Base-by-base conservation (phyloP, 2,797 vertebrate species). In the Vultur gryphus region DNA sequence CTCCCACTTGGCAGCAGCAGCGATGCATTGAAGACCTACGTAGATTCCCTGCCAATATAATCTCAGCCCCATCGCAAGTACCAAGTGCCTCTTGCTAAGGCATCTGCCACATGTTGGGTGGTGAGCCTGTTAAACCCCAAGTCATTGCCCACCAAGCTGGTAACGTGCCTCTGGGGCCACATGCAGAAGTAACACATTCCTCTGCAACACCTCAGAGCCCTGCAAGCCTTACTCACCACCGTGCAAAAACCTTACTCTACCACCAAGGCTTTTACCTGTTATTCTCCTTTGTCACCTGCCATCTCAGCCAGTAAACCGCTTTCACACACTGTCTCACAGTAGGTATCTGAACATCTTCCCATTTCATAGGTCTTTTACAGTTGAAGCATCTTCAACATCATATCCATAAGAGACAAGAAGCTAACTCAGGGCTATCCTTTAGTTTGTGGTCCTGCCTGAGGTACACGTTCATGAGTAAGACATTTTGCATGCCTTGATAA, bases 11-110 rank as follows among this genome's bases (percentile, higher is more conserved):
- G 35, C 37, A 86, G n/a, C 48, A 54, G 78, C 4, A 92, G 9
- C 3, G 1, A 5, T 1, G 1, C 2, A 0, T 17, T 80, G 15
- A 29, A 58, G 33, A 76, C 6, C 16, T 9, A 2, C 0, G 0
- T 13, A 67, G 8, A 59, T 33, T 59, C 17, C 12, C 44, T 64
- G 25, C 3, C 33, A 35, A 9, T 7, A 35, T 3, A 69, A 73
- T 43, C 21, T 58, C 33, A 58, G 16, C 11, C 59, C 48, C 19
- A 46, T 28, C 31, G 31, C 43, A 88, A 28, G 31, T 23, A 29
- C 7, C 15, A 52, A 21, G 16, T 23, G 35, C 7, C 37, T 65
- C 58, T 41, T 37, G 16, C 9, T 54, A 46, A 73, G 15, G 18
- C 16, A 72, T 9, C 62, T 79, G 10, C 28, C 2, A 2, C 0